Percentiles rank a stretch among this genome's conserved stretches.
phyloP scores from a whole-genome alignment of 2,797 vertebrate species.

The Melopsittacus undulatus region DNA sequence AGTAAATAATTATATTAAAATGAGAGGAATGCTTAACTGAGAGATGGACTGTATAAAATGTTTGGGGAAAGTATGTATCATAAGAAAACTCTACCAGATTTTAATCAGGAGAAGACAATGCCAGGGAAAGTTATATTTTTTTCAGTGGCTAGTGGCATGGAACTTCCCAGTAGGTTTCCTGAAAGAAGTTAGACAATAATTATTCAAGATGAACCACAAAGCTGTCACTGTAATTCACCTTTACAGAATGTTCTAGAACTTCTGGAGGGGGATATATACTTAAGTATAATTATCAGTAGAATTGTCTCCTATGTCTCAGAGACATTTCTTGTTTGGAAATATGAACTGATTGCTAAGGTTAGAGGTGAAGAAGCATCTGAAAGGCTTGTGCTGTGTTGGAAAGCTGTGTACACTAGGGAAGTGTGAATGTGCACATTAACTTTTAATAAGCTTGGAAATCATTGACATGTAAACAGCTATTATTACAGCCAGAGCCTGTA shows the following conservation, averaged over 20 bases:
- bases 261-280: background rate
- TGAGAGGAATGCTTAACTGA: background rate
- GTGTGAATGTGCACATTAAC: background rate
- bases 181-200: background rate
- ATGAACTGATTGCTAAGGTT: background rate
- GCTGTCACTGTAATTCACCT: background rate
- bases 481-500: background rate
- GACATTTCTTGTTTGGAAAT: background rate
- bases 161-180: background rate
- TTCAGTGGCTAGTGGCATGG: background rate
- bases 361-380: background rate
- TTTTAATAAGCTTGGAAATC: conserved; percentile 48
- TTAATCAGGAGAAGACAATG: background rate
- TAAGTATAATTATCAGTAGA: fast-evolving
- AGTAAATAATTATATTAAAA: background rate
- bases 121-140: background rate
- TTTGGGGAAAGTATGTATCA: background rate
- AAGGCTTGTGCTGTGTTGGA: background rate
- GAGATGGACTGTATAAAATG: background rate
- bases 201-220: background rate
- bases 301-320: background rate
- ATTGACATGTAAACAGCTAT: conserved; percentile 6
- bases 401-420: background rate
- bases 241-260: background rate
- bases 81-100: background rate